Evolutionary conservation across 2,797 vertebrate genomes (phyloP).

Genomic region (Chiloscyllium punctatum): DNA sequence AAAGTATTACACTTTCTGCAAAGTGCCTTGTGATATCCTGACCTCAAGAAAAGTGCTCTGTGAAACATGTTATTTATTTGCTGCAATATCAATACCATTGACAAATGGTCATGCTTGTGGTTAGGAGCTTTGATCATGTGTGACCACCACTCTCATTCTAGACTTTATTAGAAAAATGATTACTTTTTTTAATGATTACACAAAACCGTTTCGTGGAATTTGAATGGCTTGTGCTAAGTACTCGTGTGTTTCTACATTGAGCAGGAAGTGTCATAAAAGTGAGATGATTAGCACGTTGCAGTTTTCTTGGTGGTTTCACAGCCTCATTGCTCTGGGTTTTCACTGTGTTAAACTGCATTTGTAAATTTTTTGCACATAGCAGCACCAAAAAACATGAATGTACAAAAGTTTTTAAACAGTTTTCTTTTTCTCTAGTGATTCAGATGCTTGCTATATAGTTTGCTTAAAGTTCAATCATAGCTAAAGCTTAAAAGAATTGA

Average conservation of each 20-base stretch:
- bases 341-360: neutral
- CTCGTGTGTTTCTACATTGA: neutral
- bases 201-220: neutral
- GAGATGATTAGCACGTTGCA: neutral
- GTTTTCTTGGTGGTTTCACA: conserved; percentile 11
- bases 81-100: neutral
- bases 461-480: neutral
- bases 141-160: neutral
- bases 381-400: neutral
- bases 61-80: neutral
- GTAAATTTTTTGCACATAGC: neutral
- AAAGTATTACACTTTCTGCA: neutral
- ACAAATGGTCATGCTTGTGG: neutral
- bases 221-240: no score
- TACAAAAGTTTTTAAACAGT: neutral
- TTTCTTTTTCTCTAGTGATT: neutral
- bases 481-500: neutral
- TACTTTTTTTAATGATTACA: neutral
- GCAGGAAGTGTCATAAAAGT: neutral
- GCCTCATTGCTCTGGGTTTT: neutral
- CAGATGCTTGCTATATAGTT: neutral
- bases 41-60: neutral
- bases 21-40: neutral
- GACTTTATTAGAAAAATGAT: neutral
- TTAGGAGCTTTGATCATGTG: neutral